A percentile compares a stretch with the other conserved stretches of the same genome.
Evolutionary conservation across 2,113 vertebrate genomes (phyloP).

Genomic region (Marmota monax): DNA sequence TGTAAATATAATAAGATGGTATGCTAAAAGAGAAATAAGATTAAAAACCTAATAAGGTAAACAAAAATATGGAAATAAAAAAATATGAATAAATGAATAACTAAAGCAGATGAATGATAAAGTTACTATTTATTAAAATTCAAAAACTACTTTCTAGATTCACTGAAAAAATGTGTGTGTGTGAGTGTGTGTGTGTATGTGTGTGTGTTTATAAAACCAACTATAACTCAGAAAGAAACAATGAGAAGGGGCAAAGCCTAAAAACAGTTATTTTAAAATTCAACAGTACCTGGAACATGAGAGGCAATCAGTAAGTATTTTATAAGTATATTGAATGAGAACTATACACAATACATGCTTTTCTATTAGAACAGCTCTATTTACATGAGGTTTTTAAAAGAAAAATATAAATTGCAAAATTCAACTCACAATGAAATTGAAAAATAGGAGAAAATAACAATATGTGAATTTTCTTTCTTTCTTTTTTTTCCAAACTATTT

Average conservation of each 20-base stretch:
- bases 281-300: neutral
- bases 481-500: neutral
- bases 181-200: neutral
- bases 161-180: neutral
- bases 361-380: neutral
- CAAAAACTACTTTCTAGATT: neutral
- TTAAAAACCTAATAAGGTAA: neutral
- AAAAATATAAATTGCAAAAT: slow-evolving; percentile 3
- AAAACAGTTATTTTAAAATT: neutral
- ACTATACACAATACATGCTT: neutral
- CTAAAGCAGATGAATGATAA: neutral
- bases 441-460: neutral
- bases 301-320: neutral
- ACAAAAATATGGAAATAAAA: neutral
- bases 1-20: neutral
- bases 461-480: neutral
- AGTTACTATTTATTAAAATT: neutral
- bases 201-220: too few relatives aligned
- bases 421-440: neutral
- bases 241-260: neutral
- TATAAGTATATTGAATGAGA: neutral
- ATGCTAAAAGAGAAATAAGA: neutral
- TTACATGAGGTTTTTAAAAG: slow-evolving; percentile 11
- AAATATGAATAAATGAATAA: neutral
- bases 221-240: too few relatives aligned